Conservation (phyloP, 2,888 invertebrate species). For the Ptychoptera contaminata region DNA sequence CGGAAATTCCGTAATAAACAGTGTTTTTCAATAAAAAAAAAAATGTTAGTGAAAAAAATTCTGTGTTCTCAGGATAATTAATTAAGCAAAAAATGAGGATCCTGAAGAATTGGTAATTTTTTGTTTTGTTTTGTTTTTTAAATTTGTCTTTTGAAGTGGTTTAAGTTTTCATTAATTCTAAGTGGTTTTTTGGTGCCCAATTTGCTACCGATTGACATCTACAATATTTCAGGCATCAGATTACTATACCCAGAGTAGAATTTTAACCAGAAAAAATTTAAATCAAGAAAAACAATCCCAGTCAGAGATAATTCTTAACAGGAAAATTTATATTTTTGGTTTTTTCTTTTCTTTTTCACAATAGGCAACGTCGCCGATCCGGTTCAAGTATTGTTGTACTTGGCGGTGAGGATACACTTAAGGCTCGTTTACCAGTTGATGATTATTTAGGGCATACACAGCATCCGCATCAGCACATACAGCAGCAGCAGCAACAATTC, state of each 20-base stretch:
- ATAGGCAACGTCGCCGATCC: conserved; percentile 64
- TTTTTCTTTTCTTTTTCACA: conserved; percentile 20
- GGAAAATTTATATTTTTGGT: neutral
- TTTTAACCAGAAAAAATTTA: too few relatives aligned
- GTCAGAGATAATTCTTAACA: too few relatives aligned
- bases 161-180: too few relatives aligned
- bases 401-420: conserved; percentile 46
- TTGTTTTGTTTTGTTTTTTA: neutral
- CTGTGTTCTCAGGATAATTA: too few relatives aligned
- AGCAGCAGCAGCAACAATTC: conserved; percentile 33
- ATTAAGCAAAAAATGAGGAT: conserved; percentile 19
- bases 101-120: conserved; percentile 23
- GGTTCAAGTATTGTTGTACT: conserved; percentile 69
- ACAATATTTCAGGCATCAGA: too few relatives aligned
- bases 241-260: too few relatives aligned
- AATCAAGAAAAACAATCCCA: too few relatives aligned
- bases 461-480: conserved; percentile 33
- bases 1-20: too few relatives aligned
- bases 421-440: conserved; percentile 42
- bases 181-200: too few relatives aligned
- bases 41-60: conserved; percentile 2
- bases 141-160: too few relatives aligned
- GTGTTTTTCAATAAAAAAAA: too few relatives aligned
- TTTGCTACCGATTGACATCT: too few relatives aligned
- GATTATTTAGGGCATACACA: conserved; percentile 31